phyloP scores from a whole-genome alignment of 1,140 invertebrate genomes.

The Lerema accius region DNA sequence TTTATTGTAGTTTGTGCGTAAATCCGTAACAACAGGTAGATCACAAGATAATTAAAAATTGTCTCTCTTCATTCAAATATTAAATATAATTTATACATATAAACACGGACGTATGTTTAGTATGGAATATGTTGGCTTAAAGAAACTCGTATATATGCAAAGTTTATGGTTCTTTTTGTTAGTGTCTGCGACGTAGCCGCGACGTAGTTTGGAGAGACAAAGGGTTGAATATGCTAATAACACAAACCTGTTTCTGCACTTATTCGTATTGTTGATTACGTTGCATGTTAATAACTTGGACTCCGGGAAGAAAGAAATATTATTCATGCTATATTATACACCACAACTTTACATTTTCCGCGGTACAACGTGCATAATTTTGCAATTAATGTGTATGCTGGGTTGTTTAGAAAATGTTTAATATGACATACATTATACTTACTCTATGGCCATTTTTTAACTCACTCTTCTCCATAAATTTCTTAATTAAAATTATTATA shows the following conservation, averaged over 20 bases:
- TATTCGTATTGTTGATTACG: neutral
- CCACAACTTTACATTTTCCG: too few species aligned
- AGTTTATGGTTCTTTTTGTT: neutral
- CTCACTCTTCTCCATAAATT: too few species aligned
- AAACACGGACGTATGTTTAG: neutral
- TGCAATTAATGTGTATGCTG: too few species aligned
- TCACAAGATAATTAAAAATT: too few species aligned
- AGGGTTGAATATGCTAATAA: neutral
- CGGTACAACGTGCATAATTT: too few species aligned
- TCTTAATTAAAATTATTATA: too few species aligned
- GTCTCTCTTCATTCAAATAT: too few species aligned
- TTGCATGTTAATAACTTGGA: neutral
- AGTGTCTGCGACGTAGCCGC: neutral
- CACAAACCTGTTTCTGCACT: neutral
- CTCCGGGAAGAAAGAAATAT: neutral
- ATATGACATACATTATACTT: too few species aligned
- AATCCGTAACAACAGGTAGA: too few species aligned
- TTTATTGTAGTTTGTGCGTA: too few species aligned
- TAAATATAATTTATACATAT: neutral
- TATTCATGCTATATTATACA: slow-evolving; percentile 1
- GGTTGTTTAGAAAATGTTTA: too few species aligned
- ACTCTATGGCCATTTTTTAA: too few species aligned
- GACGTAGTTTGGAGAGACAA: neutral
- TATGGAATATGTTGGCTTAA: neutral
- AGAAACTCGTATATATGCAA: neutral